phyloP scores from a whole-genome alignment of 2,888 invertebrate species.

The Quadroppia sp. region DNA sequence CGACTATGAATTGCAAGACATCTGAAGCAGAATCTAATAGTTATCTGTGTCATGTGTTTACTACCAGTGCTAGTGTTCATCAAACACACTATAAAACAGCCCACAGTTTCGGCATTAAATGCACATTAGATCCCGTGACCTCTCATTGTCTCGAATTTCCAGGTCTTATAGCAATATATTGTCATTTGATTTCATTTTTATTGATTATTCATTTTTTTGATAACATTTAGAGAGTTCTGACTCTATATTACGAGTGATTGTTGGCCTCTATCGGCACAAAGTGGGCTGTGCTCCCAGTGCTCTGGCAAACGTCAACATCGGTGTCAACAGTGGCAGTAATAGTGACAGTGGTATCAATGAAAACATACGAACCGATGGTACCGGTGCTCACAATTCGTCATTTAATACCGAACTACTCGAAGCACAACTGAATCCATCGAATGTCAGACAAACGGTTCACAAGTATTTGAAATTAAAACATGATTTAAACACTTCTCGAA shows the following conservation, averaged over 20 bases:
- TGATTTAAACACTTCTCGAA: neutral
- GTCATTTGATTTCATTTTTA: neutral
- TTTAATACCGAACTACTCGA: conserved; percentile 50
- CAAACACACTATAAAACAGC: conserved; percentile 73
- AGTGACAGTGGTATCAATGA: conserved; percentile 79
- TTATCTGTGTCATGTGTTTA: conserved; percentile 91
- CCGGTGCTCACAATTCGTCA: conserved; percentile 10
- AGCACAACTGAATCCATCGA: conserved; percentile 51
- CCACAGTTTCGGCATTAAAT: conserved; percentile 75
- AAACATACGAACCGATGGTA: neutral
- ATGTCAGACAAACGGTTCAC: conserved; percentile 52
- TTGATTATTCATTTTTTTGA: neutral
- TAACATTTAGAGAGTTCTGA: conserved; percentile 62
- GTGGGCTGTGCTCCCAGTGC: conserved; percentile 46
- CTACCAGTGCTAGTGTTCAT: conserved; percentile 78
- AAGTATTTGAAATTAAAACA: conserved; percentile 48
- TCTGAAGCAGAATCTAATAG: conserved; percentile 50
- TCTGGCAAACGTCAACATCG: conserved; percentile 57
- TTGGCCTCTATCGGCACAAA: conserved; percentile 57
- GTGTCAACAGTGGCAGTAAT: conserved; percentile 66
- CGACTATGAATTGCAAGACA: conserved; percentile 57
- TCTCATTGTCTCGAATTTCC: conserved; percentile 80
- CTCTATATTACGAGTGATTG: conserved; percentile 60
- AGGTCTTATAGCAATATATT: conserved; percentile 51
- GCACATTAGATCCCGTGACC: conserved; percentile 59